Base-by-base conservation (phyloP, 2,888 invertebrate genomes). In the Cetonia aurata region DNA sequence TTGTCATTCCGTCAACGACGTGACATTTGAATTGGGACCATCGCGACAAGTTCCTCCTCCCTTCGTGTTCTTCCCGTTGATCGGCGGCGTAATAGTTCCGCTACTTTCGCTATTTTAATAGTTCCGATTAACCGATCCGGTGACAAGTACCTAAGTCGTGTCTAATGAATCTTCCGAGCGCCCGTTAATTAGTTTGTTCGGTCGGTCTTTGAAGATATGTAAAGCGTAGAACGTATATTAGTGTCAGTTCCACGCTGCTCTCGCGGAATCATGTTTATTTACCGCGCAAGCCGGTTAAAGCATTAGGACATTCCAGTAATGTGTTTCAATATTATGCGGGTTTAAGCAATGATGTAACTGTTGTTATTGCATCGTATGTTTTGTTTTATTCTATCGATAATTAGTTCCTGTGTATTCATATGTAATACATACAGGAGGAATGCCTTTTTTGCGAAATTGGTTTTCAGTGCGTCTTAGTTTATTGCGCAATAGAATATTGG, bases 21-120 rank as follows among this genome's bases (percentile, higher is more conserved):
- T 69, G 60, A 68, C 68, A 68, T 68, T 68, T 68, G 57, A 68
- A 33, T 59, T 33, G 19, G 37, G 50, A 25, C 15, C 15, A 19
- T 50, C 19, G 53, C 53, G 53, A n/a, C 53, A 33, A 33, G 19
- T 53, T 53, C 13, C 25, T 46, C 46, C 46, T 46, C 12, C n/a
- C 15, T 46, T 46, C 15, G 15, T 17, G 50, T 15, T 50, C 17
- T 50, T 19, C 8, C 13, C 50, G 50, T 15, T 10, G 50, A 6
- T 19, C 9, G 50, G 19, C 19, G 50, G 9, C n/a, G 15, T 9
- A 50, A 19, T 50, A 50, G 50, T 50, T 50, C 15, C 50, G 50
- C 50, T 15, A 13, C 15, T 13, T 48, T 17, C 48, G 25, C 25
- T 25, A 25, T 25, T 25, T 48, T 13, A 50, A 19, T 9, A 53